A percentile compares a stretch with the other conserved stretches of the same genome.
Conservation (phyloP, 2,113 vertebrate genomes). For the Muscicapa adusta region DNA sequence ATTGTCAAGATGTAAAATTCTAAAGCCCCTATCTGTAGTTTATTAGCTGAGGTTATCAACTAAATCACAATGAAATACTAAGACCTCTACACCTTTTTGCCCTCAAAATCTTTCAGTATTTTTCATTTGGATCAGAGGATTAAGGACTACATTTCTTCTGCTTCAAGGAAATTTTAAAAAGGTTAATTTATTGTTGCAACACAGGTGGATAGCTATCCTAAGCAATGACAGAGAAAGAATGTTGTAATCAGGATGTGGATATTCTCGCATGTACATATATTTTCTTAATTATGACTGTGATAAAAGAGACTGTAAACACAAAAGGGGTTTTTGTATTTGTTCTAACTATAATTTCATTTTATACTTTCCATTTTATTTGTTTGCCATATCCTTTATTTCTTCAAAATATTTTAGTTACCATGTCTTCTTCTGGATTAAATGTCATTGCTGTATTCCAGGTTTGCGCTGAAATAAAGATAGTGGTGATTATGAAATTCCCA, state of each 20-base stretch:
- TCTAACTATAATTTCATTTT: not conserved
- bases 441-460: not conserved
- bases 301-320: not conserved
- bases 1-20: not conserved
- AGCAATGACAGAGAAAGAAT: not conserved
- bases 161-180: not conserved
- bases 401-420: not conserved
- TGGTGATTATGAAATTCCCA: not conserved
- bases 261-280: not conserved
- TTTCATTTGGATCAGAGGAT: not conserved
- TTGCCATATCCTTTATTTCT: not conserved
- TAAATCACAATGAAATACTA: not conserved
- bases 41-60: not conserved
- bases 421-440: not conserved
- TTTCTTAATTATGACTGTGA: not conserved
- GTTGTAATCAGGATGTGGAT: not conserved
- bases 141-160: not conserved
- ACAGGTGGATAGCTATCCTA: not conserved
- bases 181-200: not conserved
- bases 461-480: not conserved
- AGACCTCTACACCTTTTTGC: not conserved
- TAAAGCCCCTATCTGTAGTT: not conserved
- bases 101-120: not conserved
- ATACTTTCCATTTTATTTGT: not conserved
- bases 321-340: not conserved